Evolutionary conservation across 2,888 invertebrate genomes (phyloP).

Genomic region (Drymonia ruficornis): DNA sequence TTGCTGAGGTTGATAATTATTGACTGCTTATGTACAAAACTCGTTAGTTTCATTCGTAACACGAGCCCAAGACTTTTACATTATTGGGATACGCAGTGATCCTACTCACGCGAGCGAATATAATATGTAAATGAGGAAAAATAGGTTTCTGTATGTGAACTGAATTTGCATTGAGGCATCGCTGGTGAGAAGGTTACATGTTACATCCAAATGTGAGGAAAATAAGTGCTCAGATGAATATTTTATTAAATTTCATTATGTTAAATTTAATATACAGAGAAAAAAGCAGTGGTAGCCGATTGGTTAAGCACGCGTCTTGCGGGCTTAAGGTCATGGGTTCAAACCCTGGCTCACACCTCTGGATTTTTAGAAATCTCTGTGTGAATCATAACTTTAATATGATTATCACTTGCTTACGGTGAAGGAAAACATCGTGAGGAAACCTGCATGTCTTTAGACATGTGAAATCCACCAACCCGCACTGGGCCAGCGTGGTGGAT

Average conservation of each 20-base stretch:
- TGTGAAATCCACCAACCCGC: too few relatives aligned
- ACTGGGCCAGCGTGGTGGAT: too few relatives aligned
- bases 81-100: background rate
- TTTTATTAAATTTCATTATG: background rate
- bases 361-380: too few relatives aligned
- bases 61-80: background rate
- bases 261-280: background rate
- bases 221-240: background rate
- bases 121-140: constrained; percentile 4
- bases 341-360: too few relatives aligned
- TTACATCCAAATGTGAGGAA: background rate
- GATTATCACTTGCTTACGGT: too few relatives aligned
- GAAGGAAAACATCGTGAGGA: too few relatives aligned
- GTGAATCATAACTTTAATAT: too few relatives aligned
- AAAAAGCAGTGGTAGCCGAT: too few relatives aligned
- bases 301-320: too few relatives aligned
- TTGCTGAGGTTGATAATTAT: too few relatives aligned
- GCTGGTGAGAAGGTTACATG: background rate
- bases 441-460: too few relatives aligned
- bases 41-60: background rate
- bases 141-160: constrained; percentile 4
- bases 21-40: background rate
- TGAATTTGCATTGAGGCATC: background rate
- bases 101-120: background rate
- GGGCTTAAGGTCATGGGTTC: too few relatives aligned